Percentiles rank a stretch among this genome's conserved stretches.
Evolutionary conservation across 2,797 vertebrate species (phyloP).

Genomic region (Lophotriccus pileatus): DNA sequence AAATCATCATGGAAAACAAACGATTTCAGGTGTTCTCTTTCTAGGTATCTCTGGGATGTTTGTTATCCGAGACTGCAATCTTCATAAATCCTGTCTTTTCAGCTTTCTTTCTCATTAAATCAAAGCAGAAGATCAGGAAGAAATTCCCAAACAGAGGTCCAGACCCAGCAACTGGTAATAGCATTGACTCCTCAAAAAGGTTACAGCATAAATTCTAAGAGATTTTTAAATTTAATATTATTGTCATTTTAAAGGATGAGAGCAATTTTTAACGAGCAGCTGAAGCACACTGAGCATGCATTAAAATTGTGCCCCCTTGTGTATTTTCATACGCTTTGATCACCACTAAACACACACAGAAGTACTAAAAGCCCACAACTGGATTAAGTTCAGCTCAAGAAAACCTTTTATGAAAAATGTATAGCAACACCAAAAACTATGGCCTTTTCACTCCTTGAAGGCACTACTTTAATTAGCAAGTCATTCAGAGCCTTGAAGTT

Average conservation of each 20-base stretch:
- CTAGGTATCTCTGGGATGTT: not conserved
- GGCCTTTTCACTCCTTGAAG: constrained; percentile 15
- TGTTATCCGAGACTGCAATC: not conserved
- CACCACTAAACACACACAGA: not conserved
- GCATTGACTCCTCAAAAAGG: not conserved
- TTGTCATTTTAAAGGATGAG: not conserved
- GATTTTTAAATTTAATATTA: not conserved
- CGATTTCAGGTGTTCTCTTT: not conserved
- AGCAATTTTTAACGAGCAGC: not conserved
- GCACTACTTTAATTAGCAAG: constrained; percentile 15
- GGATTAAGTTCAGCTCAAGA: not conserved
- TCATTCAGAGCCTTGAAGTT: constrained; percentile 4
- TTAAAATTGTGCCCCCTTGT: constrained; percentile 55
- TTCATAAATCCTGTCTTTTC: not conserved
- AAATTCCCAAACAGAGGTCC: not conserved
- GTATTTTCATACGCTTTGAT: constrained; percentile 44
- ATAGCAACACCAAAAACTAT: not conserved
- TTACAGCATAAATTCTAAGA: not conserved
- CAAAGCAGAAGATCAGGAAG: not conserved
- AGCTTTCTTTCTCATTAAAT: not conserved
- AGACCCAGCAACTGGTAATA: not conserved
- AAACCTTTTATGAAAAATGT: constrained; percentile 36
- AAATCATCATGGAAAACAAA: not conserved
- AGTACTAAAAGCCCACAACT: not conserved
- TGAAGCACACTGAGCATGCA: not conserved